Percentiles rank a stretch among this genome's conserved stretches.
Conservation (phyloP, 2,113 vertebrate species). For the Bambusicola thoracicus region DNA sequence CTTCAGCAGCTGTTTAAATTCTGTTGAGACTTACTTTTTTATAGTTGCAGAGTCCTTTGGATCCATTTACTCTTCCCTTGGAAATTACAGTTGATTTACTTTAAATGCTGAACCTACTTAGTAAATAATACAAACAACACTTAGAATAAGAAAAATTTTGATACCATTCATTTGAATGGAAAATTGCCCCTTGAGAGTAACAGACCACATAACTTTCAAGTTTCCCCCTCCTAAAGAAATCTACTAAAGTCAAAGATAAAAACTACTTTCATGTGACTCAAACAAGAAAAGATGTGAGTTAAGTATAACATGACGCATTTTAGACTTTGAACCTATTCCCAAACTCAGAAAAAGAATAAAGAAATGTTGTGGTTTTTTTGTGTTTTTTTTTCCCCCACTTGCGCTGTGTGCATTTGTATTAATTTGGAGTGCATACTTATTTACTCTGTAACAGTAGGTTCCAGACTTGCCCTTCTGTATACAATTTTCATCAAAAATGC, state of each 20-base stretch:
- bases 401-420: rapidly evolving
- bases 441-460: not conserved
- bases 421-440: not conserved
- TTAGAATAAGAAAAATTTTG: not conserved
- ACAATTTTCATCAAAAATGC: not conserved
- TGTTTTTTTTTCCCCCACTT: not conserved
- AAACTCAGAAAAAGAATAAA: not conserved
- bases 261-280: not conserved
- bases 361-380: not conserved
- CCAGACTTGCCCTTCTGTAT: not conserved
- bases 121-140: not conserved
- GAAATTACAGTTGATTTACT: not conserved
- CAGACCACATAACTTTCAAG: not conserved
- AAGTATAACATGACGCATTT: not conserved
- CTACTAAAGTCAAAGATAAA: not conserved
- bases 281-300: not conserved
- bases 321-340: not conserved
- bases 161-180: not conserved
- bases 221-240: not conserved
- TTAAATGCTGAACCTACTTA: not conserved
- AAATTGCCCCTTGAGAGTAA: not conserved
- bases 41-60: not conserved
- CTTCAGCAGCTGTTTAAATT: not conserved
- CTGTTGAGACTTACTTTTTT: not conserved
- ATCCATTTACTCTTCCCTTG: not conserved